Evolutionary conservation across 2,113 vertebrate species (phyloP), one percentile per base, ranked within the genome.

Genomic region (Sinocyclocheilus grahami): DNA sequence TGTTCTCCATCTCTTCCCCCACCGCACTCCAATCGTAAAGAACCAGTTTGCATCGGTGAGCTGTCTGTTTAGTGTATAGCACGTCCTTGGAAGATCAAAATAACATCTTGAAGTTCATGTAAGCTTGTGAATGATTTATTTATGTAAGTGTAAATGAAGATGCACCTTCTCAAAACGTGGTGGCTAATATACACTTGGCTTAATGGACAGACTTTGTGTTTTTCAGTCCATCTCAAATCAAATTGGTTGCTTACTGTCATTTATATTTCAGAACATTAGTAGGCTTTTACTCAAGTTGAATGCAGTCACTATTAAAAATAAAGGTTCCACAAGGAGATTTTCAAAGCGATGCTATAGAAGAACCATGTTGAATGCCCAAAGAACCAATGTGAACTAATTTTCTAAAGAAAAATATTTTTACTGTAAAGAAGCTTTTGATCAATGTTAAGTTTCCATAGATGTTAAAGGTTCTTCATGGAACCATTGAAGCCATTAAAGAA

Each of bases 1-100:
- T 55, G 46, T 55, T 51, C 22, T 79, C 55, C 24, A 33, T 60
- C 80, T 82, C 80, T 67, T 14, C 80, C 80, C 39, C 80, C 39
- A 30, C n/a, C 62, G 6, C 13, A n/a, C 39, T 67, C 60, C 30
- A 39, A 11, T 39, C 10, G 18, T 37, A 22, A 22, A 46, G 30
- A 82, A 33, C 75, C n/a, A 7, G 22, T 48, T 79, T 37, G 75
- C 51, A n/a, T 27, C 2, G 11, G n/a, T 20, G 76, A 58, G 76
- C 27, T 78, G 30, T 79, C n/a, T 79, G 14, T 60, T 12, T 4
- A 4, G 48, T 51, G 58, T 63, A 53, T 8, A 71, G 42, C 62
- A 11, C 24, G 48, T 53, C 65, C 48, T 72, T 83, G 82, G 48
- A 55, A 58, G 65, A 72, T 58, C 30, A 72, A 58, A 83, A 74